These are phyloP conservation scores for Stenurella melanura DNA, from an alignment of 2,888 invertebrate genomes.

Conservation along the genomic window DNA sequence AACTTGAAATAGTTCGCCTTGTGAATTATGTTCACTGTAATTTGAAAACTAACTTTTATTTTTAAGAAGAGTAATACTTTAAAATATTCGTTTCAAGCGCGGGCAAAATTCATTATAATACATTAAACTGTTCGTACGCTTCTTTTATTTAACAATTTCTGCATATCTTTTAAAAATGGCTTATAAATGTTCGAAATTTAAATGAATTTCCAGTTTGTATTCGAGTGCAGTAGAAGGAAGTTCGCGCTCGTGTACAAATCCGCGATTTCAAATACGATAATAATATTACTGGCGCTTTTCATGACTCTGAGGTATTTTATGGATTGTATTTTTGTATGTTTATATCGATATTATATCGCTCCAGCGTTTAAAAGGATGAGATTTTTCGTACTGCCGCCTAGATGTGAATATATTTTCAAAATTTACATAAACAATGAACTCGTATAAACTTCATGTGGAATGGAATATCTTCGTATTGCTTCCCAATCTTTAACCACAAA, in stretches of 20 bases:
- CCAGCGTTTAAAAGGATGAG: slow-evolving; percentile 15
- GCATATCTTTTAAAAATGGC: slow-evolving; percentile 38
- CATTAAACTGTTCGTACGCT: neutral
- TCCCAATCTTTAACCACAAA: neutral
- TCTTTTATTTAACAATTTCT: slow-evolving; percentile 47
- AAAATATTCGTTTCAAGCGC: neutral
- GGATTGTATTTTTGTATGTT: slow-evolving; percentile 46
- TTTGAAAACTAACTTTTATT: neutral
- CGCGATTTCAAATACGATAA: slow-evolving; percentile 58
- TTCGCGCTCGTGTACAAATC: slow-evolving; percentile 51
- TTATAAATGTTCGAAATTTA: slow-evolving; percentile 57
- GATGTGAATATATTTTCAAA: neutral
- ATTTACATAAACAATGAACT: slow-evolving; percentile 5
- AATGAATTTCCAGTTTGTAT: slow-evolving; percentile 61
- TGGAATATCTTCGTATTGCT: neutral
- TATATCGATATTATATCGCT: slow-evolving; percentile 27
- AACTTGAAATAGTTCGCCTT: neutral
- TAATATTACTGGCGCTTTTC: slow-evolving; percentile 55
- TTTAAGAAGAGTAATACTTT: neutral
- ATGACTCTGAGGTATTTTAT: slow-evolving; percentile 57
- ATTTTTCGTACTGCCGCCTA: neutral
- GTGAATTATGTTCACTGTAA: neutral
- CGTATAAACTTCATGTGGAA: neutral
- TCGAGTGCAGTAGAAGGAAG: slow-evolving; percentile 50
- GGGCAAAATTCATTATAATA: slow-evolving; percentile 17